A percentile compares a stretch with the other conserved stretches of the same genome.
Evolutionary conservation across 2,888 invertebrate genomes (phyloP).

Genomic region (Horisme vitalbata): DNA sequence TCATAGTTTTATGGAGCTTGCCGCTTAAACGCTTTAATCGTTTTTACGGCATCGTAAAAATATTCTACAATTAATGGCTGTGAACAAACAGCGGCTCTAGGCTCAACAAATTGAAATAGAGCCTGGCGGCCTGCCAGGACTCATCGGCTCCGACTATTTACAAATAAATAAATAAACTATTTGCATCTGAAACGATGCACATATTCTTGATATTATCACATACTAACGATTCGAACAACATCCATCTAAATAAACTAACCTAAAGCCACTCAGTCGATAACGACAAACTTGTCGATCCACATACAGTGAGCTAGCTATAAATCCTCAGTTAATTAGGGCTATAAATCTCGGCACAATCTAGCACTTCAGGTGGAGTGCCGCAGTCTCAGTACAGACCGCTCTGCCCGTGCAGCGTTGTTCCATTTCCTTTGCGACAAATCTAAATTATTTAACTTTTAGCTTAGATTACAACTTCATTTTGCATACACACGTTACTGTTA

Average conservation of each 20-base stretch:
- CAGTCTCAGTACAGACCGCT: slow-evolving; percentile 34
- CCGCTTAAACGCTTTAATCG: slow-evolving; percentile 51
- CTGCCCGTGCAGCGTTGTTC: slow-evolving; percentile 10
- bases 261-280: slow-evolving; percentile 31
- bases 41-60: slow-evolving; percentile 56
- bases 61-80: slow-evolving; percentile 43
- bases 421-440: slow-evolving; percentile 28
- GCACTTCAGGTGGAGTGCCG: slow-evolving; percentile 45
- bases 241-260: slow-evolving; percentile 25
- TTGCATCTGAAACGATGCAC: background rate
- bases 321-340: slow-evolving; percentile 51
- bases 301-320: slow-evolving; percentile 38
- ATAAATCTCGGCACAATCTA: slow-evolving; percentile 43
- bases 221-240: slow-evolving; percentile 15
- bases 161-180: slow-evolving; percentile 11
- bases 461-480: slow-evolving; percentile 27
- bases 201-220: background rate
- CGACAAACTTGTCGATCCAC: slow-evolving; percentile 46
- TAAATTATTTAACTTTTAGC: slow-evolving; percentile 27
- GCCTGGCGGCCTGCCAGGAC: slow-evolving; percentile 57
- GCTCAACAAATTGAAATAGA: slow-evolving; percentile 62
- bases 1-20: slow-evolving; percentile 32
- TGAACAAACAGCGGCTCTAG: slow-evolving; percentile 47
- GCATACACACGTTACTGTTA: slow-evolving; percentile 24
- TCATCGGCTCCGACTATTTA: slow-evolving; percentile 13